Evolutionary conservation across 2,797 vertebrate genomes (phyloP).

Genomic region (Micropoecilia bifurca): DNA sequence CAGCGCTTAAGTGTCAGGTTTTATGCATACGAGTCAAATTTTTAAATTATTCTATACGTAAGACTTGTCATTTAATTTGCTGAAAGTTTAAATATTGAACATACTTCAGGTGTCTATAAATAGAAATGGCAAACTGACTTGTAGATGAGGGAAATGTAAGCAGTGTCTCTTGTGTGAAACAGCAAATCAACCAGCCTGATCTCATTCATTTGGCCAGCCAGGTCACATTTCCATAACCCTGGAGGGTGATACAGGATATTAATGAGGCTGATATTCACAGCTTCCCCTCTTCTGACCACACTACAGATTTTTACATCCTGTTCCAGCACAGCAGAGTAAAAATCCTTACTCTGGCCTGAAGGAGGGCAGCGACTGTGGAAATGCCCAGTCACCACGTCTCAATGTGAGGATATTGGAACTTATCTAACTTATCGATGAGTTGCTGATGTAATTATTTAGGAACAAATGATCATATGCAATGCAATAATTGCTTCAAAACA

Average conservation of each 20-base stretch:
- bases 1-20: slow-evolving; percentile 37
- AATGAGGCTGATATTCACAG: slow-evolving; percentile 73
- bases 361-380: slow-evolving; percentile 76
- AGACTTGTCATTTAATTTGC: slow-evolving; percentile 28
- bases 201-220: slow-evolving; percentile 56
- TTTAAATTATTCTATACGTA: slow-evolving; percentile 13
- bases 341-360: slow-evolving; percentile 63
- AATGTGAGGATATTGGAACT: slow-evolving; percentile 56
- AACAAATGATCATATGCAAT: neutral
- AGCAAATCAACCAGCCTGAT: slow-evolving; percentile 70
- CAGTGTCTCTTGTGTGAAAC: slow-evolving; percentile 46
- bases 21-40: slow-evolving; percentile 23
- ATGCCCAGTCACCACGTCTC: slow-evolving; percentile 82
- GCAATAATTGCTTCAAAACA: neutral
- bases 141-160: slow-evolving; percentile 36
- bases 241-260: slow-evolving; percentile 72
- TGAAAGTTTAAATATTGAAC: slow-evolving; percentile 49
- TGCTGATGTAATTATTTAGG: slow-evolving; percentile 40
- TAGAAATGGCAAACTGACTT: slow-evolving; percentile 47
- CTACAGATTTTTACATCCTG: slow-evolving; percentile 39
- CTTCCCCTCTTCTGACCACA: slow-evolving; percentile 50
- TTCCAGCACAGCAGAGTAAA: slow-evolving; percentile 49
- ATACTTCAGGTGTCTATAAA: slow-evolving; percentile 40
- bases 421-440: slow-evolving; percentile 50
- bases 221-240: slow-evolving; percentile 65